These are phyloP conservation scores for Cirrhinus mrigala DNA, from an alignment of 2,797 vertebrate genomes.

Conservation along the genomic window DNA sequence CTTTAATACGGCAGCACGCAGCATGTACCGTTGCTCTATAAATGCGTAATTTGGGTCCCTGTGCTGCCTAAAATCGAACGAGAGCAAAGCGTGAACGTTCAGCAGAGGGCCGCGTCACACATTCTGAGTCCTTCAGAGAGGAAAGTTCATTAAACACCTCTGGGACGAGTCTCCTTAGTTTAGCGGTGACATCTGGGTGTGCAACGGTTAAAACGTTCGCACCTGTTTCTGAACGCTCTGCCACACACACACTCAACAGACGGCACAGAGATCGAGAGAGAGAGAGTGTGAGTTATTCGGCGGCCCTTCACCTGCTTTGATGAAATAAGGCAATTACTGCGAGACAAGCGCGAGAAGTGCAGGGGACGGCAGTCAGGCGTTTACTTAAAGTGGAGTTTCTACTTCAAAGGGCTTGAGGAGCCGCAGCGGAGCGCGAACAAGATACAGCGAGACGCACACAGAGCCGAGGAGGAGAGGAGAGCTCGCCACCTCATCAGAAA, in stretches of 20 bases:
- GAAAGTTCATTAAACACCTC: conserved; percentile 80
- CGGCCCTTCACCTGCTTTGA: conserved; percentile 80
- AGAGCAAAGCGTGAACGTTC: conserved; percentile 16
- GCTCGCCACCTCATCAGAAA: conserved; percentile 75
- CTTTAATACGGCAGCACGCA: not conserved
- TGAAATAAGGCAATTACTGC: conserved; percentile 82
- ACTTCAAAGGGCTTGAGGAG: conserved; percentile 71
- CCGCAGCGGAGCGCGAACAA: conserved; percentile 62
- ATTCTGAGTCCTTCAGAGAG: conserved; percentile 66
- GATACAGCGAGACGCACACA: conserved; percentile 66
- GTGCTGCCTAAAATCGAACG: not conserved
- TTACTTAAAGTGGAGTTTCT: conserved; percentile 69
- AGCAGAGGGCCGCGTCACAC: conserved; percentile 63
- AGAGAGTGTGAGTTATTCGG: conserved; percentile 28
- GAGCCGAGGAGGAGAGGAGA: conserved; percentile 29
- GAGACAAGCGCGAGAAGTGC: conserved; percentile 64
- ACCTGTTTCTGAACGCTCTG: conserved; percentile 70
- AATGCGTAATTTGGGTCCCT: not conserved
- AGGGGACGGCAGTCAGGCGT: conserved; percentile 51
- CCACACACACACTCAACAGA: conserved; percentile 35
- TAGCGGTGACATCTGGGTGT: conserved; percentile 64
- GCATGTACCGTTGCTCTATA: not conserved
- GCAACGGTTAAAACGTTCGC: conserved; percentile 75
- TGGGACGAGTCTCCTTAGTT: conserved; percentile 70
- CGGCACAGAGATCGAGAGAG: not conserved